These are phyloP conservation scores for Drosophila neocordata DNA, from an alignment of 1,140 invertebrate species.

Conservation along the genomic window DNA sequence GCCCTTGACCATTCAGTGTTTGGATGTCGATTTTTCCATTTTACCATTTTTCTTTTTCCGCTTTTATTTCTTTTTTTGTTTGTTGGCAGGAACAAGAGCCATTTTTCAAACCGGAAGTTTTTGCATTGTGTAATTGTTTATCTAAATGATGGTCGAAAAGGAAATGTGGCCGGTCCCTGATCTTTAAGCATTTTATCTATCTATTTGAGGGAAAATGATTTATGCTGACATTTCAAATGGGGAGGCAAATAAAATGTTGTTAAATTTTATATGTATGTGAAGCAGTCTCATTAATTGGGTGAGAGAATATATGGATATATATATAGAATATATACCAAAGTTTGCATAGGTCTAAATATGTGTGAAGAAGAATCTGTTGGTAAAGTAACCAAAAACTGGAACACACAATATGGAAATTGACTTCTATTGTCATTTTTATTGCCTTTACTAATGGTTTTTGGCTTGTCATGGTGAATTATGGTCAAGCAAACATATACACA, in stretches of 20 bases:
- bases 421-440: constrained; percentile 81
- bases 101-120: constrained; percentile 30
- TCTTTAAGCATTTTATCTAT: constrained; percentile 37
- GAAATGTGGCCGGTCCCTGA: constrained; percentile 10
- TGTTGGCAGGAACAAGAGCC: not conserved
- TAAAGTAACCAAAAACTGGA: constrained; percentile 51
- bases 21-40: constrained; percentile 14
- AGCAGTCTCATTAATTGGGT: constrained; percentile 53
- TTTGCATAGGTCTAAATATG: not conserved
- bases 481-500: constrained; percentile 52
- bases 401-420: constrained; percentile 76
- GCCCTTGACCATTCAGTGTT: constrained; percentile 4
- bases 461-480: constrained; percentile 76
- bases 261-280: constrained; percentile 42
- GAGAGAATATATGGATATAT: constrained; percentile 47
- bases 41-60: not conserved
- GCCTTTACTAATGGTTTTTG: constrained; percentile 77
- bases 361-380: constrained; percentile 24
- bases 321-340: constrained; percentile 22
- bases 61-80: not conserved
- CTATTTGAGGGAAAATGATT: constrained; percentile 50
- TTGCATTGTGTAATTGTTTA: constrained; percentile 30
- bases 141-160: constrained; percentile 21
- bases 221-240: constrained; percentile 66
- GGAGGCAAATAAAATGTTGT: constrained; percentile 38